Evolutionary conservation across 2,888 invertebrate genomes (phyloP).

Genomic region (Acleris holmiana): DNA sequence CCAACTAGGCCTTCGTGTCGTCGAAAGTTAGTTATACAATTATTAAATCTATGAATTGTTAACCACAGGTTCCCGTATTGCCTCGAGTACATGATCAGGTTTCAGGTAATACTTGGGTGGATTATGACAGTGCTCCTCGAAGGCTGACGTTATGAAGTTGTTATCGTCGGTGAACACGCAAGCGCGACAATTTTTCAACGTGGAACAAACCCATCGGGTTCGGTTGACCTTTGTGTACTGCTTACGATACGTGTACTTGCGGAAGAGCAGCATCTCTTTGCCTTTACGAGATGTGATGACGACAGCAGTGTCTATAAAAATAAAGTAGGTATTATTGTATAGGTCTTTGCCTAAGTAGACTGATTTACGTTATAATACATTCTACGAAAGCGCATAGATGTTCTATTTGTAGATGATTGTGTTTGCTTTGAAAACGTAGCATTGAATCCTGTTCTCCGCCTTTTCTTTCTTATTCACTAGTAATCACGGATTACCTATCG

Average conservation of each 20-base stretch:
- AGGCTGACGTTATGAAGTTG: slow-evolving; percentile 62
- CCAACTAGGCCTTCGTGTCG: too few species aligned
- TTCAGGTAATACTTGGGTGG: slow-evolving; percentile 76
- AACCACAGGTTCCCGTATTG: slow-evolving; percentile 61
- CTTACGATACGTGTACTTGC: slow-evolving; percentile 70
- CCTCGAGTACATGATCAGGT: slow-evolving; percentile 63
- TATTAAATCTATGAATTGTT: slow-evolving; percentile 49
- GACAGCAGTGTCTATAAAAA: slow-evolving; percentile 61
- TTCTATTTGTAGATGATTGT: too few species aligned
- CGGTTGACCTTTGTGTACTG: slow-evolving; percentile 60
- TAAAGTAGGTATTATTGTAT: background rate
- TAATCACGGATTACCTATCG: too few species aligned
- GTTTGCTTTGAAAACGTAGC: too few species aligned
- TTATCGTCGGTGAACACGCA: slow-evolving; percentile 65
- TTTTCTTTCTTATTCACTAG: too few species aligned
- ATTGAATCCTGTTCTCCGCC: too few species aligned
- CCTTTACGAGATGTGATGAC: slow-evolving; percentile 75
- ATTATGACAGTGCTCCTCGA: slow-evolving; percentile 65
- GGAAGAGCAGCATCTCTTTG: slow-evolving; percentile 71
- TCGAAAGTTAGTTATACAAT: background rate
- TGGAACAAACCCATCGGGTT: slow-evolving; percentile 74
- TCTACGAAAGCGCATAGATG: too few species aligned
- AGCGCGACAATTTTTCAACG: slow-evolving; percentile 69
- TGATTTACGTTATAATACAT: too few species aligned
- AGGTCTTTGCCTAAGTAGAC: too few species aligned